These are phyloP conservation scores for Synaphobranchus kaupii DNA, from an alignment of 2,797 vertebrate genomes.

Conservation along the genomic window DNA sequence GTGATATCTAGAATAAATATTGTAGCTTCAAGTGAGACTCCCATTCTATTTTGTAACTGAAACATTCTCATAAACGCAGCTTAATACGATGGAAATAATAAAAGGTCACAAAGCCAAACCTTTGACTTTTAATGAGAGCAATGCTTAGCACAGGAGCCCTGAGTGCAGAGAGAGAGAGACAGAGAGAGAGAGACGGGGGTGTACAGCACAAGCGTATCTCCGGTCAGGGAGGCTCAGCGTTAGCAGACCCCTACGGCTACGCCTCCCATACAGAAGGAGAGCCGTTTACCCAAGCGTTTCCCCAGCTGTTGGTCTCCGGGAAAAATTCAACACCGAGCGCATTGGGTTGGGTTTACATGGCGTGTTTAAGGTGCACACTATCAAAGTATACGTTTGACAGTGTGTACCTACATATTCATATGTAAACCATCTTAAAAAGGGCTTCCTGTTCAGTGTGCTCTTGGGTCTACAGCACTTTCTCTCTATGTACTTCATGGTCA, in stretches of 20 bases:
- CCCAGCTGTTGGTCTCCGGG: neutral
- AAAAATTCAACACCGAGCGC: neutral
- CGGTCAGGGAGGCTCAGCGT: neutral
- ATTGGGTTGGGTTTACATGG: neutral
- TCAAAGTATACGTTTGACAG: neutral
- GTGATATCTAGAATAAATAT: conserved; percentile 51
- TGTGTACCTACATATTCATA: neutral
- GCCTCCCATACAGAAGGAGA: neutral
- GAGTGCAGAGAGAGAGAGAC: neutral
- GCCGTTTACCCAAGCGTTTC: neutral
- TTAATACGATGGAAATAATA: neutral
- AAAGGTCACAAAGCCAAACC: neutral
- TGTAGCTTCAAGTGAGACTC: conserved; percentile 59
- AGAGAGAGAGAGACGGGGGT: neutral
- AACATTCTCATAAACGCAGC: conserved; percentile 52
- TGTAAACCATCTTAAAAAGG: neutral
- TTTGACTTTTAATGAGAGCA: neutral
- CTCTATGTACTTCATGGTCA: neutral
- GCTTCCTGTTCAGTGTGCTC: neutral
- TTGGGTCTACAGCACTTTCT: neutral
- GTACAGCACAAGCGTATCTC: neutral
- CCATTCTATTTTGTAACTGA: conserved; percentile 13
- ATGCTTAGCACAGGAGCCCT: neutral
- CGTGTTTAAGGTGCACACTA: neutral
- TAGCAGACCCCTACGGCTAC: neutral